Base-by-base conservation (phyloP, 1,140 invertebrate species). In the Drosophila ironensis region DNA sequence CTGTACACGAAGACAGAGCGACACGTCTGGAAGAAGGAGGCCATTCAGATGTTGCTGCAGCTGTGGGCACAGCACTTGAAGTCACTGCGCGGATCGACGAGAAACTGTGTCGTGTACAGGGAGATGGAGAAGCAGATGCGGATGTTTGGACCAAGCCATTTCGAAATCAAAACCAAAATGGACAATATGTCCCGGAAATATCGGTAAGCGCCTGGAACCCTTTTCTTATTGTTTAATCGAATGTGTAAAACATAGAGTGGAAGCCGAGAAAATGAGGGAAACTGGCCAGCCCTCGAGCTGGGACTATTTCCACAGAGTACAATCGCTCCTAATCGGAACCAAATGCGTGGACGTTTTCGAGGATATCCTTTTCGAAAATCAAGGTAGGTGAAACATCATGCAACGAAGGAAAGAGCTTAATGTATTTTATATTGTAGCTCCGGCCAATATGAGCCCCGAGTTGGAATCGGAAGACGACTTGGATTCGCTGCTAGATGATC, bases 121-220 rank as follows among this genome's bases (percentile, higher is more conserved):
- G 37, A 59, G 6, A 77, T 81, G 53, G 61, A 69, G 0, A 12
- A 46, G 3, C 35, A 72, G 42, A 56, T 81, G 68, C 48, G 14
- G 0, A 20, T 44, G 6, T 81, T 69, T 35, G 78, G 78, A 0
- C 47, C 69, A 2, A 84, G 35, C 7, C 27, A 61, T 7, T 19
- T 28, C 1, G 77, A 81, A 40, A 44, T 81, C 6, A 81, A 84
- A 53, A 38, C 35, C 3, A 81, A 81, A 52, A 77, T 81, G 45
- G 72, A 81, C 22, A 81, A 84, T 8, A 59, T 81, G 72, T 51
- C 61, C 2, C 67, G 47, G 14, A 81, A 84, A 45, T 84, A 72
- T 41, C 66, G 52, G 77, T 72, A 19, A 37, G 24, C n/a, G n/a
- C n/a, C n/a, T n/a, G n/a, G n/a, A n/a, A n/a, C n/a, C n/a, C n/a